Conservation (phyloP, 2,797 vertebrate species). For the Sandelia bainsii region DNA sequence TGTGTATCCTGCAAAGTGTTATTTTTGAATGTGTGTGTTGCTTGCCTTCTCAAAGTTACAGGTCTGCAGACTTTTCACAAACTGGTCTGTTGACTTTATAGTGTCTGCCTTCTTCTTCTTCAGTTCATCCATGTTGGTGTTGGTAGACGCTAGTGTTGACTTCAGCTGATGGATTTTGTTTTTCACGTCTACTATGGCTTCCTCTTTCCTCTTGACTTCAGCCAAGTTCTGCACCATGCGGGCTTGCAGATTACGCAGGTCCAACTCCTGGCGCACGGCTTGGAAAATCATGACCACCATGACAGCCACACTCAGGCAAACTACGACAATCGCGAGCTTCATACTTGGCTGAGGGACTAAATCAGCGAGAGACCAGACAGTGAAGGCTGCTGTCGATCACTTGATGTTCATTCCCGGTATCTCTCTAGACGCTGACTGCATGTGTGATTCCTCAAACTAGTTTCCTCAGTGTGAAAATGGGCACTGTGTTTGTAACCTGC, state of each 20-base stretch:
- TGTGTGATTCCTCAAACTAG: not conserved
- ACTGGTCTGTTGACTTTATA: accelerated
- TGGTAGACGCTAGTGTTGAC: not conserved
- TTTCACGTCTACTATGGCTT: conserved; percentile 53
- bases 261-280: conserved; percentile 73
- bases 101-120: conserved; percentile 7
- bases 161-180: conserved; percentile 42
- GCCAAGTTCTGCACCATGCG: not conserved
- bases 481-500: not conserved
- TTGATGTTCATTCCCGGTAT: conserved; percentile 13
- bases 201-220: conserved; percentile 65
- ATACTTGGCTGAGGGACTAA: conserved; percentile 43
- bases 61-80: conserved; percentile 22
- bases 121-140: conserved; percentile 28
- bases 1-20: too few relatives aligned
- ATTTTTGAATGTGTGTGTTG: not conserved
- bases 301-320: conserved; percentile 41
- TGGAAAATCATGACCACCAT: conserved; percentile 65
- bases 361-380: not conserved
- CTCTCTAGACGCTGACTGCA: not conserved
- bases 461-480: accelerated
- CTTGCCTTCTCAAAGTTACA: conserved; percentile 77
- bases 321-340: conserved; percentile 46
- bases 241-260: conserved; percentile 22
- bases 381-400: not conserved